Base-by-base conservation (phyloP, 2,113 vertebrate genomes). In the Lates calcarifer region DNA sequence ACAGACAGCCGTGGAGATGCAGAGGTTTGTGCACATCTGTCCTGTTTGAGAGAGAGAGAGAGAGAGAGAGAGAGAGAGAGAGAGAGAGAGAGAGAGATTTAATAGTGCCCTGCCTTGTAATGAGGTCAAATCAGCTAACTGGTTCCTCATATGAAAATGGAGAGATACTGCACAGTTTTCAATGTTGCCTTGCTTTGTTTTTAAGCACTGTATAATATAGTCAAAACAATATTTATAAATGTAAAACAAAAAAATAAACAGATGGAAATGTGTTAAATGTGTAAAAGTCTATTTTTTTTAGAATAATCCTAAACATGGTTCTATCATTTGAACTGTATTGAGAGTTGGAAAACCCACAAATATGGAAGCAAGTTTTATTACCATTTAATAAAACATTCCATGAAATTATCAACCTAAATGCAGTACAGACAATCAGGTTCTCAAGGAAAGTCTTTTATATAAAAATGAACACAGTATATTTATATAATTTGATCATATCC, bases 91-190 rank as follows among this genome's bases (percentile, higher is more conserved):
- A 88, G 66, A 80, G 81, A 89, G 86, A 91, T 89, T 93, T 87
- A 85, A 80, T 74, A 72, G 70, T 22, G 8, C n/a, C 22, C 68
- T 76, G 77, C 66, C 68, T 70, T 78, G 62, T 75, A 90, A 90
- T 90, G 79, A 90, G 86, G 87, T 93, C 88, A 91, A 83, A 90
- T 79, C 79, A 87, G 71, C 53, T 81, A 91, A 87, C 84, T 86
- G 83, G 31, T 74, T 87, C 81, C 74, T 79, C 75, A 79, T 86
- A 57, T 77, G 55, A 79, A 88, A 77, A 77, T 63, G 41, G 18
- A 77, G 43, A 64, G 12, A 81, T 26, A 11, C 35, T 51, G 33
- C 53, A 61, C 37, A 61, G 53, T 64, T 81, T 55, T 28, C 6
- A 31, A 35, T 31, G 43, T 29, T 33, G 20, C 18, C 57, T 39